These are phyloP conservation scores for Esox masquinongy DNA, from an alignment of 2,797 vertebrate genomes.

Conservation along the genomic window DNA sequence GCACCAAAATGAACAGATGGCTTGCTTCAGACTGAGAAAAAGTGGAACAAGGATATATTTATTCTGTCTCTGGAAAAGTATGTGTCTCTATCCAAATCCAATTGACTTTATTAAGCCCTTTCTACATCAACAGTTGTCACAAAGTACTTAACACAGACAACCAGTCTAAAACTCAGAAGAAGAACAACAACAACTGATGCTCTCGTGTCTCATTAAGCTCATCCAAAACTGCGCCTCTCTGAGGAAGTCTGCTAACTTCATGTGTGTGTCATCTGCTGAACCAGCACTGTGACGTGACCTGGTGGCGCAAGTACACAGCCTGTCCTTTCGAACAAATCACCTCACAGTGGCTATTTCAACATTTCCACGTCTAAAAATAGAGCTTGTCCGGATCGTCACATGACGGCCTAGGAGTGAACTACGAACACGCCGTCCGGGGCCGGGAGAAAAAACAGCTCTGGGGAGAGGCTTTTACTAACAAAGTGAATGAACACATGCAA, in stretches of 20 bases:
- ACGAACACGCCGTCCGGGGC: neutral
- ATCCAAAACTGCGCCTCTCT: neutral
- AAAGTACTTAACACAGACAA: too few species aligned
- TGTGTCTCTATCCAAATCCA: neutral
- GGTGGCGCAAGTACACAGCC: constrained; percentile 19
- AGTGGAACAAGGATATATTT: neutral
- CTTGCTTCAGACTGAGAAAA: neutral
- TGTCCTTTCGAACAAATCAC: constrained; percentile 56
- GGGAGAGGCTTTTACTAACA: neutral
- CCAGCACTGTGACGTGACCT: constrained; percentile 1
- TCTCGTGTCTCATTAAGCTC: neutral
- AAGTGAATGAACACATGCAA: constrained; percentile 6
- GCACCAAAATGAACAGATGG: neutral
- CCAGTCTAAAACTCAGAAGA: too few species aligned
- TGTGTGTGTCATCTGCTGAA: neutral
- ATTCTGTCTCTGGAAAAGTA: neutral
- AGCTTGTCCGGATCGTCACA: constrained; percentile 40
- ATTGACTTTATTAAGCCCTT: too few species aligned
- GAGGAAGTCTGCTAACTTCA: neutral
- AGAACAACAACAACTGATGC: too few species aligned
- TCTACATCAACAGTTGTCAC: too few species aligned
- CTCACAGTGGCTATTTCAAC: constrained; percentile 53
- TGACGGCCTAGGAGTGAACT: constrained; percentile 8
- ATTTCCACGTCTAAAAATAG: constrained; percentile 63
- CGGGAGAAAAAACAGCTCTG: neutral